A percentile compares a stretch with the other conserved stretches of the same genome.
These are phyloP conservation scores for Typhlichthys eigenmanni DNA, from an alignment of 2,797 vertebrate genomes.

Conservation along the genomic window DNA sequence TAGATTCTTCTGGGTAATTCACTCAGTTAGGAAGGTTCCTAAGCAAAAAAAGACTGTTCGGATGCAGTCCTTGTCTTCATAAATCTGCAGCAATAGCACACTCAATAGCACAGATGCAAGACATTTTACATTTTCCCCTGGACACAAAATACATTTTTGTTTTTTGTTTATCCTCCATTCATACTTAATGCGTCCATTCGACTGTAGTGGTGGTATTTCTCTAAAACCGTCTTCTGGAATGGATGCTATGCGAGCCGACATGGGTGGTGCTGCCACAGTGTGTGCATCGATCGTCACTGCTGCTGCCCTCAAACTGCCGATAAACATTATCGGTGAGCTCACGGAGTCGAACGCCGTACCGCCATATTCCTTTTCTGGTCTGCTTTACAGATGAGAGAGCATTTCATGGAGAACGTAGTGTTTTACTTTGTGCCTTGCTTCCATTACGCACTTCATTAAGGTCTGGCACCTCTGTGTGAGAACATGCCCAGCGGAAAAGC, in stretches of 20 bases:
- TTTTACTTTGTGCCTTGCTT: background rate
- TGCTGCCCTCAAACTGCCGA: slow-evolving; percentile 85
- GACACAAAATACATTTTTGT: background rate
- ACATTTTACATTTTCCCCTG: background rate
- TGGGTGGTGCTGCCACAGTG: slow-evolving; percentile 95
- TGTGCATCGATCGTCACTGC: slow-evolving; percentile 91
- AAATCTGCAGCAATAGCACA: too few relatives aligned
- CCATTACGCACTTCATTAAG: slow-evolving; percentile 60
- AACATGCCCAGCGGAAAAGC: slow-evolving; percentile 96
- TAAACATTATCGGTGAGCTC: slow-evolving; percentile 89
- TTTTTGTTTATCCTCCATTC: background rate
- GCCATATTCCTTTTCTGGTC: background rate
- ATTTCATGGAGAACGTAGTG: background rate
- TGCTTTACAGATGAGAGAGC: background rate
- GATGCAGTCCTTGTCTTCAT: too few relatives aligned
- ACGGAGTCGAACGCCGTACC: background rate
- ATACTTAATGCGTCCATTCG: background rate
- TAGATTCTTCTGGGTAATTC: too few relatives aligned
- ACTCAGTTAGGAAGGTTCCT: too few relatives aligned
- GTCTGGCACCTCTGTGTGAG: slow-evolving; percentile 94
- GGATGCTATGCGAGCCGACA: slow-evolving; percentile 97
- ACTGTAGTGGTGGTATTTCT: slow-evolving; percentile 92
- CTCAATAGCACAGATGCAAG: too few relatives aligned
- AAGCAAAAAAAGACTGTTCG: too few relatives aligned
- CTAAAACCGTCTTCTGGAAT: slow-evolving; percentile 91